Conservation (phyloP, 1,140 invertebrate genomes). For the Ooceraea biroi region DNA sequence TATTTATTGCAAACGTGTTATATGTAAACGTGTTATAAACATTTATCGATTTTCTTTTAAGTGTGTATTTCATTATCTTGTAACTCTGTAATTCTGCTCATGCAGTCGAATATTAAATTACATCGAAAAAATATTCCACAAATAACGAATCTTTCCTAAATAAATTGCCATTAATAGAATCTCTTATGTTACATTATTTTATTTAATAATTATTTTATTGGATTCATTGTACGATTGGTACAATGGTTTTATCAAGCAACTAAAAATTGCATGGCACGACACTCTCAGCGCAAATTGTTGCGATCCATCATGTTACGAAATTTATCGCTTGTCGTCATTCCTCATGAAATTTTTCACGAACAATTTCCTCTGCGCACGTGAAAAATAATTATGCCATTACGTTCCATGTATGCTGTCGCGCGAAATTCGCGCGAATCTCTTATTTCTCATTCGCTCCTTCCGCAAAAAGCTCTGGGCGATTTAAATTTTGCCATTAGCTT, state of each 20-base stretch:
- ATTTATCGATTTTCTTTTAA: conserved; percentile 27
- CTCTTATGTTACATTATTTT: conserved; percentile 18
- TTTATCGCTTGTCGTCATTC: conserved; percentile 30
- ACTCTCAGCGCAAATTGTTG: conserved; percentile 42
- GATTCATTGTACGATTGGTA: not conserved
- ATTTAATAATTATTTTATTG: conserved; percentile 49
- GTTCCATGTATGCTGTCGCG: conserved; percentile 15
- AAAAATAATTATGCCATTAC: conserved; percentile 51
- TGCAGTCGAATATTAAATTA: conserved; percentile 3
- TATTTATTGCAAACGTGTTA: not conserved
- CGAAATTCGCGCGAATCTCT: conserved; percentile 40
- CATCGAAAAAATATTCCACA: conserved; percentile 7
- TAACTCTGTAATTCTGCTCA: not conserved
- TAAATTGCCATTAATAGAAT: conserved; percentile 45
- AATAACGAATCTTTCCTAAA: conserved; percentile 37
- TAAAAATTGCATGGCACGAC: conserved; percentile 18
- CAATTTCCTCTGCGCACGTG: conserved; percentile 23
- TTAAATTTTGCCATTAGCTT: conserved; percentile 48
- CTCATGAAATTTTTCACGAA: conserved; percentile 34
- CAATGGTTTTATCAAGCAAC: conserved; percentile 33
- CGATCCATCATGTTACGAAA: conserved; percentile 47
- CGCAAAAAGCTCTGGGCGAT: conserved; percentile 28
- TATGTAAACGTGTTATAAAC: too few relatives aligned
- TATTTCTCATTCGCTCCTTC: conserved; percentile 31
- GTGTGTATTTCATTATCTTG: conserved; percentile 10